phyloP scores from a whole-genome alignment of 2,797 vertebrate species.

The Streptopelia turtur region DNA sequence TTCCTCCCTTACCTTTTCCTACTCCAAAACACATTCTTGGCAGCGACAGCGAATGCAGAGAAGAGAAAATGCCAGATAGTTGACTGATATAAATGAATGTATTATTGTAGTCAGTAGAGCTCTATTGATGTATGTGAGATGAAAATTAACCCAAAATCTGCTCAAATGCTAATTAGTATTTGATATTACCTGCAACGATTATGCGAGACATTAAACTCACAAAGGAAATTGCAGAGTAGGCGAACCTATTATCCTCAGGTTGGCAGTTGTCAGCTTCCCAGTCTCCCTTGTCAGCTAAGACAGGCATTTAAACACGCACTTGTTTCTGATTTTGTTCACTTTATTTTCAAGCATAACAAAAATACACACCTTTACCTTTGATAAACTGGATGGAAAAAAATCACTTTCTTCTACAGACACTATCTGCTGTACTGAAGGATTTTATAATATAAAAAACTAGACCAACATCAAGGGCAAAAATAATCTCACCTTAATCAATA shows the following conservation, averaged over 20 bases:
- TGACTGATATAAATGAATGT: not conserved
- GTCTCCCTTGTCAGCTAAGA: not conserved
- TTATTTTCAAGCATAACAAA: not conserved
- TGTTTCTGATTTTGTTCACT: not conserved
- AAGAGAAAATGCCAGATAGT: not conserved
- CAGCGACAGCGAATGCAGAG: not conserved
- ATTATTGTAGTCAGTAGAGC: not conserved
- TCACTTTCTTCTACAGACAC: not conserved
- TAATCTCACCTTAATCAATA: constrained; percentile 2
- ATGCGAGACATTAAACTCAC: not conserved
- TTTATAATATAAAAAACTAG: not conserved
- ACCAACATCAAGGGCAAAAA: not conserved
- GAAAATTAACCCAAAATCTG: not conserved
- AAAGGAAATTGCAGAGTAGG: not conserved
- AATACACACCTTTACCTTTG: not conserved
- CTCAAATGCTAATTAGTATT: not conserved
- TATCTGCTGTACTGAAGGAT: not conserved
- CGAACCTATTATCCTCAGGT: not conserved
- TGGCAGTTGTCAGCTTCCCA: not conserved
- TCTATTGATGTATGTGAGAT: not conserved
- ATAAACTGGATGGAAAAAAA: not conserved
- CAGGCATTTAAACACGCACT: not conserved
- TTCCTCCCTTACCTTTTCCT: not conserved
- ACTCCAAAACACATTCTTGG: not conserved
- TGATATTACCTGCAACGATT: not conserved